Base-by-base conservation (phyloP, 2,797 vertebrate genomes). In the Notolabrus celidotus region DNA sequence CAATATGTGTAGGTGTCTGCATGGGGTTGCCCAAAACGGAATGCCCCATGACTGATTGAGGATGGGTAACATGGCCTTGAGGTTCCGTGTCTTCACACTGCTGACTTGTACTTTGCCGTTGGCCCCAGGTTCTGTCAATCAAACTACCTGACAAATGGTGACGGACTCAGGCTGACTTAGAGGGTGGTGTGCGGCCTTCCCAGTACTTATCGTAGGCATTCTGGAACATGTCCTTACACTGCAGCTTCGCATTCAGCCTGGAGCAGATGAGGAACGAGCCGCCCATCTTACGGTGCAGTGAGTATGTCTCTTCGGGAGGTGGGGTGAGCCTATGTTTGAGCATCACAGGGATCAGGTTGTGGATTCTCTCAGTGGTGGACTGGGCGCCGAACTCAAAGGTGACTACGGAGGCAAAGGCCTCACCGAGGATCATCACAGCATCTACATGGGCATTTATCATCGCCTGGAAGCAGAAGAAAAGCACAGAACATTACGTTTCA, bases 221-320 rank as follows among this genome's bases (percentile, higher is more conserved):
- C 36, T 96, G 86, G 47, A 99, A 99, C 96, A 99, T 98, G 34
- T 92, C 80, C 60, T 96, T 97, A 68, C 98, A 99, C 58, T 82
- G 12, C 60, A 99, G 95, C 80, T 94, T 89, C 5, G 97, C 96
- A 50, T 96, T 86, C 41, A 99, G 94, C 82, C 96, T 96, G 54
- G 98, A 97, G 92, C 98, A 99, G 92, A 99, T 99, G 49, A 99
- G 97, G 88, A 99, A 99, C 1, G 98, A 99, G 67, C 98, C 98
- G 0, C 97, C 97, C 97, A 99, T 99, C 92, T 99, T 99, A 29
- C 98, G 93, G 88, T 99, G 98, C 50, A 99, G 95, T 0, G 98
- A 99, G 83, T 99, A 99, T 11, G 97, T 99, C 89, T 99, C 97
- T 88, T 98, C 96, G 0, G 98, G 98, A 0, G 98, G 98, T 1